Conservation (phyloP, 1,140 invertebrate species). For the Papilio dardanus region DNA sequence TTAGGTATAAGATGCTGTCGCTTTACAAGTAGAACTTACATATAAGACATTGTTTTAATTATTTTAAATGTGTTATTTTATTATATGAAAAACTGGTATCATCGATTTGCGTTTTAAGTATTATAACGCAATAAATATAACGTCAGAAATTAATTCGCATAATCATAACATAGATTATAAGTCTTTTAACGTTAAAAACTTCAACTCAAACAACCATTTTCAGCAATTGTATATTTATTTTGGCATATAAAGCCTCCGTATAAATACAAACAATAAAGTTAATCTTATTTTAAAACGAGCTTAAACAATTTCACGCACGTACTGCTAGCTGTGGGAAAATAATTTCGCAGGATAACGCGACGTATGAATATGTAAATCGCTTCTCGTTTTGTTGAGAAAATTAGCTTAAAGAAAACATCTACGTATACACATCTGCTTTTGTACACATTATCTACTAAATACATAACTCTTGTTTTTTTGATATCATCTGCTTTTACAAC, state of each 20-base stretch:
- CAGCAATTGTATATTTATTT: not conserved
- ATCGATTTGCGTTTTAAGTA: no score
- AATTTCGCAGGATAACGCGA: constrained; percentile 15
- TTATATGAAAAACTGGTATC: no score
- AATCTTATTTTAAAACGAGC: constrained; percentile 14
- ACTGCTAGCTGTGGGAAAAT: not conserved
- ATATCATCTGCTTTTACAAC: no score
- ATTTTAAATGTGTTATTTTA: no score
- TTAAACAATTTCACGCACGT: constrained; percentile 25
- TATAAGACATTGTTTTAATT: no score
- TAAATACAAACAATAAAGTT: constrained; percentile 24
- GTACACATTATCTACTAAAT: not conserved
- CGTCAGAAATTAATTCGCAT: no score
- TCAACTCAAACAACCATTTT: not conserved
- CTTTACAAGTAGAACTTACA: no score
- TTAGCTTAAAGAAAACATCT: constrained; percentile 17
- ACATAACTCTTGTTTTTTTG: not conserved
- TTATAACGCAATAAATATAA: no score
- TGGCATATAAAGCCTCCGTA: not conserved
- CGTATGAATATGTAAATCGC: constrained; percentile 17
- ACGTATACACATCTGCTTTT: not conserved
- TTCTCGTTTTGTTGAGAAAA: constrained; percentile 6
- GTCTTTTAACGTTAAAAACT: not conserved
- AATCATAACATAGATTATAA: no score
- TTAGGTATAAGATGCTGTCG: no score